These are phyloP conservation scores for Regulus satrapa DNA, from an alignment of 2,113 vertebrate species.

Conservation along the genomic window DNA sequence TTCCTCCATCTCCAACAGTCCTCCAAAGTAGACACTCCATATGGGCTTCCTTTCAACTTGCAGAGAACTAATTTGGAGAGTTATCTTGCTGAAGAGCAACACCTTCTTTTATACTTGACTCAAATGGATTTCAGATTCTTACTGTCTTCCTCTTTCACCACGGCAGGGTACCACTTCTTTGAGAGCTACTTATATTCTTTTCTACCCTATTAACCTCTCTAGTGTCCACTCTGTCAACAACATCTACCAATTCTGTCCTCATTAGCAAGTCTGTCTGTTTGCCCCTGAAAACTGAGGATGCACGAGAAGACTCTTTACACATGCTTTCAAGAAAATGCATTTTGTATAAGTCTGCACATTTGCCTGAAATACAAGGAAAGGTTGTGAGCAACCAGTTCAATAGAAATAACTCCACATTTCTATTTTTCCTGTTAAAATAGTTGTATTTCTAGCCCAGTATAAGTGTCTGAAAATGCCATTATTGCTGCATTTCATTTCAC, in stretches of 20 bases:
- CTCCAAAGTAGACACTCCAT: not conserved
- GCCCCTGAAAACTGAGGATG: not conserved
- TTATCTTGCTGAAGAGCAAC: not conserved
- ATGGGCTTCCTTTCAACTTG: not conserved
- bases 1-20: not conserved
- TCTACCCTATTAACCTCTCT: not conserved
- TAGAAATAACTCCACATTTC: not conserved
- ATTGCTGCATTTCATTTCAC: slow-evolving; percentile 2
- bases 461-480: not conserved
- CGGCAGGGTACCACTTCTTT: not conserved
- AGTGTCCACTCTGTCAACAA: not conserved
- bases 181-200: not conserved
- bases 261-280: not conserved
- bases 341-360: not conserved
- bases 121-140: not conserved
- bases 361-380: not conserved
- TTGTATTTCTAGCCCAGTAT: not conserved
- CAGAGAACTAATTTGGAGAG: not conserved
- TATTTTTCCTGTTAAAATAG: not conserved
- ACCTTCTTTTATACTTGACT: not conserved
- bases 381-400: not conserved
- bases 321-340: not conserved
- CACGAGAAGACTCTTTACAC: not conserved
- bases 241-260: not conserved
- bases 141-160: not conserved